Conservation (phyloP, 2,888 invertebrate genomes). For the Actias luna region DNA sequence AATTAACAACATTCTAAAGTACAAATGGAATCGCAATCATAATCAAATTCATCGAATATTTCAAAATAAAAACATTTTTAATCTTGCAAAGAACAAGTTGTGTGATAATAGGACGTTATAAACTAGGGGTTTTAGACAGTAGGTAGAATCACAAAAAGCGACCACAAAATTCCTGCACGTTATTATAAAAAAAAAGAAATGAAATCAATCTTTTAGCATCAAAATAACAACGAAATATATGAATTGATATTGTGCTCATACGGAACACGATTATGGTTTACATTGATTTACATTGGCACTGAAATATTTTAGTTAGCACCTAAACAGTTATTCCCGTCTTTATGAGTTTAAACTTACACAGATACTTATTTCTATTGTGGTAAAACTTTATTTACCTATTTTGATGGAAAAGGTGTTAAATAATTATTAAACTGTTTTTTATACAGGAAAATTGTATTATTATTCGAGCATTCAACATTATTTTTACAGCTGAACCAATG, state of each 20-base stretch:
- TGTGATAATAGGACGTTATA: background rate
- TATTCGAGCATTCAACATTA: background rate
- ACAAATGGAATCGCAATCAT: background rate
- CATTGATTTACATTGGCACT: slow-evolving; percentile 50
- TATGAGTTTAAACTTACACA: background rate
- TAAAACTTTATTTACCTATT: background rate
- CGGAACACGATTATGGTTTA: background rate
- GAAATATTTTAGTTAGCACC: slow-evolving; percentile 53
- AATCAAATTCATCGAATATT: background rate
- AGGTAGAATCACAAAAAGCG: background rate
- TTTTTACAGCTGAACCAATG: no score
- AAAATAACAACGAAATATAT: background rate
- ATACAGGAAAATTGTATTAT: background rate
- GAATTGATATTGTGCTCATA: background rate
- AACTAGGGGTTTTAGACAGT: background rate
- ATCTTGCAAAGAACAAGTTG: background rate
- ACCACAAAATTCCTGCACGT: background rate
- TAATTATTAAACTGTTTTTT: background rate
- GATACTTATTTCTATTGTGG: background rate
- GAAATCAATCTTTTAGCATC: background rate
- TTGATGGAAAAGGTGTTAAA: background rate
- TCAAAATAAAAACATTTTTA: background rate
- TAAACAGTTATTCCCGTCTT: slow-evolving; percentile 18
- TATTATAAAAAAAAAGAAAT: background rate
- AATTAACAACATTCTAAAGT: background rate